Conservation (phyloP, 2,888 invertebrate genomes). For the Macaria liturata region DNA sequence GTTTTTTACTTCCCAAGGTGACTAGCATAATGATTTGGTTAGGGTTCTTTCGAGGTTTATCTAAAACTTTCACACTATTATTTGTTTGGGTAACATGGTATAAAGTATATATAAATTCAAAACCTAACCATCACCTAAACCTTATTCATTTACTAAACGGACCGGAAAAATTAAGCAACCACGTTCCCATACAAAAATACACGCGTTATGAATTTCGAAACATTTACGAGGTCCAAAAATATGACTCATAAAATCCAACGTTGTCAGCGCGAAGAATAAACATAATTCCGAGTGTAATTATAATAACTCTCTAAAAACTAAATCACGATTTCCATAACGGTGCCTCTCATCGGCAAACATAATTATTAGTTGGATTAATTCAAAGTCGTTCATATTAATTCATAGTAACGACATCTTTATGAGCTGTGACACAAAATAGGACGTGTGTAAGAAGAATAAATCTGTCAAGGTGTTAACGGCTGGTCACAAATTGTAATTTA, state of each 20-base stretch:
- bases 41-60: no score
- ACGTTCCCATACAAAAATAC: constrained; percentile 12
- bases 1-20: no score
- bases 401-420: constrained; percentile 74
- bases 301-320: constrained; percentile 34
- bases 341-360: constrained; percentile 41
- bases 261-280: constrained; percentile 16
- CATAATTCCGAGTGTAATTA: constrained; percentile 18
- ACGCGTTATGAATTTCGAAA: constrained; percentile 7
- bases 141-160: background rate
- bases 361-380: constrained; percentile 64
- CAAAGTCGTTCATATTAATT: constrained; percentile 66
- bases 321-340: constrained; percentile 37
- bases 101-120: no score
- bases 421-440: constrained; percentile 75
- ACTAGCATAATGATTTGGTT: no score
- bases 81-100: no score
- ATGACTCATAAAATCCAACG: constrained; percentile 16
- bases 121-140: background rate
- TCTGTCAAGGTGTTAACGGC: constrained; percentile 71
- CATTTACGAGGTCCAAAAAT: constrained; percentile 15
- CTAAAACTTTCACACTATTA: no score
- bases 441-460: constrained; percentile 73
- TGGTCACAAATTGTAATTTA: constrained; percentile 77
- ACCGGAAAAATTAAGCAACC: constrained; percentile 3